phyloP scores from a whole-genome alignment of 2,113 vertebrate species.

The Pseudopipra pipra region DNA sequence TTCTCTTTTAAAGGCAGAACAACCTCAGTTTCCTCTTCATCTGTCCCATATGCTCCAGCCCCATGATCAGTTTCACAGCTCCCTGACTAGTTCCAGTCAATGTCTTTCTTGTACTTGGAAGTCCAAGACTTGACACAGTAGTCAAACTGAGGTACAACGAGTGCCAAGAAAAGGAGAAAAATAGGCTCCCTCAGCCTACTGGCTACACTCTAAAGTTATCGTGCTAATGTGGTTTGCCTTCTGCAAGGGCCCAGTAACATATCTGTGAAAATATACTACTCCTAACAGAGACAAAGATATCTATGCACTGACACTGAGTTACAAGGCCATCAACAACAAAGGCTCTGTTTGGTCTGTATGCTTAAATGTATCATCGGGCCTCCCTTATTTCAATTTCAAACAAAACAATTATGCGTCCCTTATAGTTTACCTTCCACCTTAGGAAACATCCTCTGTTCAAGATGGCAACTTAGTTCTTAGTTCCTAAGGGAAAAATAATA shows the following conservation, averaged over 20 bases:
- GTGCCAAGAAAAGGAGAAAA: not conserved
- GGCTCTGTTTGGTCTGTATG: not conserved
- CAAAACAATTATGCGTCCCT: not conserved
- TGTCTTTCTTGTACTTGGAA: not conserved
- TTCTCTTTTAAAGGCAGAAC: not conserved
- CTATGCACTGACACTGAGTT: not conserved
- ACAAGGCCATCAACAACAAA: not conserved
- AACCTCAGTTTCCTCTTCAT: not conserved
- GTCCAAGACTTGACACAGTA: not conserved
- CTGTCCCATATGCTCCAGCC: not conserved
- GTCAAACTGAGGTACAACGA: not conserved
- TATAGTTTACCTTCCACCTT: not conserved
- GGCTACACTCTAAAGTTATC: not conserved
- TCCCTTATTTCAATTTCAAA: not conserved
- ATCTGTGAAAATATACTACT: not conserved
- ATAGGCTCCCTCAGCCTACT: not conserved
- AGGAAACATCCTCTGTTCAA: not conserved
- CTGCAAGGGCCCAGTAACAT: not conserved
- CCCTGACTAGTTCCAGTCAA: accelerated
- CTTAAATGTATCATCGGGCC: not conserved
- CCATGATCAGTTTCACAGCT: not conserved
- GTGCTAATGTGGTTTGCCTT: not conserved
- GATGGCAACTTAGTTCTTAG: not conserved
- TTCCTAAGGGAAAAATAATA: not conserved
- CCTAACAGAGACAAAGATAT: not conserved